Evolutionary conservation across 1,140 invertebrate species (phyloP).

Genomic region (Drosophila ananassae): DNA sequence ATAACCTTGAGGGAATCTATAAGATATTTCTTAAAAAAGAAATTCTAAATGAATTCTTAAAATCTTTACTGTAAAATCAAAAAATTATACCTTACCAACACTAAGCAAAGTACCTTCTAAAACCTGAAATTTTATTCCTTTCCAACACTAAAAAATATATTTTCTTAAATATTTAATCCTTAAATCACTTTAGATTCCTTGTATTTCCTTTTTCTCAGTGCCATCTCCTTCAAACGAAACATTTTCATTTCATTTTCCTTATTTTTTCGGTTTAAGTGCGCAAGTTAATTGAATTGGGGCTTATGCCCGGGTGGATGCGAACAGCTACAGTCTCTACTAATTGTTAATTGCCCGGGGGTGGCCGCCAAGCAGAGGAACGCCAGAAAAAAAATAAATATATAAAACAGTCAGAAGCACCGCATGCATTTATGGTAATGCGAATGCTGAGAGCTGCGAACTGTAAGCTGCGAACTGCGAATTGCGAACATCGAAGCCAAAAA

Average conservation of each 20-base stretch:
- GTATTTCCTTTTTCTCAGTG: constrained; percentile 2
- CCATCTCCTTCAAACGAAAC: constrained; percentile 3
- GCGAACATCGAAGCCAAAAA: constrained; percentile 14
- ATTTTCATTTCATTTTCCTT: constrained; percentile 10
- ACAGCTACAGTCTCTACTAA: constrained; percentile 42
- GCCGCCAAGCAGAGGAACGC: constrained; percentile 7
- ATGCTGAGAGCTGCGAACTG: background rate
- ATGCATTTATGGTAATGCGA: constrained; percentile 59
- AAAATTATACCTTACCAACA: too few species aligned
- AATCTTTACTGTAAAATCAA: too few species aligned
- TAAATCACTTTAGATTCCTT: background rate
- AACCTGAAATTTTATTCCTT: too few species aligned
- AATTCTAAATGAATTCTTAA: too few species aligned
- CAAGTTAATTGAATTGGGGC: constrained; percentile 62
- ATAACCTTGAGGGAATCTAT: too few species aligned
- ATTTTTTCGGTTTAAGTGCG: constrained; percentile 45
- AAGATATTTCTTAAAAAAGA: too few species aligned
- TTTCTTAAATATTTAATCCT: background rate
- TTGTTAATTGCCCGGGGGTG: constrained; percentile 46
- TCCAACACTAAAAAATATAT: too few species aligned
- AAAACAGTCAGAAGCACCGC: constrained; percentile 24
- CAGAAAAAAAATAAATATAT: background rate
- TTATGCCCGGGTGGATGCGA: constrained; percentile 24
- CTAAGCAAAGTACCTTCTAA: too few species aligned
- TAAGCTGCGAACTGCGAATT: background rate